Evolutionary conservation across 2,113 vertebrate species (phyloP).

Genomic region (Accipiter virgatus): DNA sequence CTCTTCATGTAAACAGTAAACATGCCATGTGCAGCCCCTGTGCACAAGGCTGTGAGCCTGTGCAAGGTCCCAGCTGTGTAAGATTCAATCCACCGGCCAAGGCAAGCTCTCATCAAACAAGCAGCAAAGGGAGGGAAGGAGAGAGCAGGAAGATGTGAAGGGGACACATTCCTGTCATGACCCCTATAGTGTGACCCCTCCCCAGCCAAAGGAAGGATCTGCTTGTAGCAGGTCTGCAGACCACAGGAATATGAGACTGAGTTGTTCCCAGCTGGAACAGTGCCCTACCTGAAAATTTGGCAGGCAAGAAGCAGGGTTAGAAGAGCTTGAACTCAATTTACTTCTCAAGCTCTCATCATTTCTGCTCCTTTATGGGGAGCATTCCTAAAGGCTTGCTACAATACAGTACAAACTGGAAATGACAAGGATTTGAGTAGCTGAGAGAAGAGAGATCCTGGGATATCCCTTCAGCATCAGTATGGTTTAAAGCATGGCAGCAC

Average conservation of each 20-base stretch:
- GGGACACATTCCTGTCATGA: background rate
- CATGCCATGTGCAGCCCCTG: background rate
- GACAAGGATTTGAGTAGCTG: background rate
- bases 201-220: background rate
- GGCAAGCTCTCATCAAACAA: background rate
- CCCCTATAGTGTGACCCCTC: background rate
- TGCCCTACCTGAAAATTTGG: background rate
- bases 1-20: background rate
- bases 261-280: background rate
- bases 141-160: background rate
- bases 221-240: background rate
- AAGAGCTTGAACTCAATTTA: background rate
- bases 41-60: background rate
- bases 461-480: background rate
- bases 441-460: background rate
- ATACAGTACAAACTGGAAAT: background rate
- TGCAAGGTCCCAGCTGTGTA: rapidly evolving
- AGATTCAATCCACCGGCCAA: background rate
- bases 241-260: background rate
- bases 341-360: background rate
- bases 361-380: background rate
- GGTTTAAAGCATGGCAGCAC: background rate
- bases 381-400: background rate
- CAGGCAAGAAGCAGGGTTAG: background rate
- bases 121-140: background rate